phyloP scores from a whole-genome alignment of 2,113 vertebrate genomes.

The Vulpes lagopus region DNA sequence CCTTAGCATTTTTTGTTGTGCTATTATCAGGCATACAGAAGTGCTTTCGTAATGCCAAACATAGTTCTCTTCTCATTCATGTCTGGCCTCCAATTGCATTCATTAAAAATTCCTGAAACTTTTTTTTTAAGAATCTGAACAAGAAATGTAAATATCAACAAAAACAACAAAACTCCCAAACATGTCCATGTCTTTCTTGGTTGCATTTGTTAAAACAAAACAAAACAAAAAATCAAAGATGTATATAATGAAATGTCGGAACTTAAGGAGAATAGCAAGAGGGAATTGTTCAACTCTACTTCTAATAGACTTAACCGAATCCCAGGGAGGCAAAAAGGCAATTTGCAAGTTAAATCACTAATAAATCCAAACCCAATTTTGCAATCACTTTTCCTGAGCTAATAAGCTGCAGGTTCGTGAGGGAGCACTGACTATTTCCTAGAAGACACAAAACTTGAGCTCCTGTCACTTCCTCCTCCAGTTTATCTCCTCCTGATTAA shows the following conservation, averaged over 20 bases:
- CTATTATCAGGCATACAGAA: neutral
- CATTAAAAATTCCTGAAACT: conserved; percentile 21
- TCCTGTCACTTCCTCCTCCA: neutral
- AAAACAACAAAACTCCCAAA: neutral
- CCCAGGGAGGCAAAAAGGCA: conserved; percentile 32
- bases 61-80: conserved; percentile 7
- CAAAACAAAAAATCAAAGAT: conserved; percentile 1
- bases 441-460: neutral
- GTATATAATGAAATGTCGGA: conserved; percentile 52
- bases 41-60: neutral
- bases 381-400: conserved; percentile 60
- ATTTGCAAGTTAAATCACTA: conserved; percentile 72
- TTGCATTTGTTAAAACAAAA: neutral
- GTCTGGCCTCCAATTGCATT: neutral
- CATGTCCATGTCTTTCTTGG: neutral
- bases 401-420: conserved; percentile 23
- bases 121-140: neutral
- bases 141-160: neutral
- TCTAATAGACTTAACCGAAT: conserved; percentile 58
- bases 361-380: conserved; percentile 62
- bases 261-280: neutral
- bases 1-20: neutral
- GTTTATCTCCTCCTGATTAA: neutral
- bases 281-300: conserved; percentile 39
- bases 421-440: neutral